Conservation (phyloP, 2,888 invertebrate species). For the Ptychoptera albimana region DNA sequence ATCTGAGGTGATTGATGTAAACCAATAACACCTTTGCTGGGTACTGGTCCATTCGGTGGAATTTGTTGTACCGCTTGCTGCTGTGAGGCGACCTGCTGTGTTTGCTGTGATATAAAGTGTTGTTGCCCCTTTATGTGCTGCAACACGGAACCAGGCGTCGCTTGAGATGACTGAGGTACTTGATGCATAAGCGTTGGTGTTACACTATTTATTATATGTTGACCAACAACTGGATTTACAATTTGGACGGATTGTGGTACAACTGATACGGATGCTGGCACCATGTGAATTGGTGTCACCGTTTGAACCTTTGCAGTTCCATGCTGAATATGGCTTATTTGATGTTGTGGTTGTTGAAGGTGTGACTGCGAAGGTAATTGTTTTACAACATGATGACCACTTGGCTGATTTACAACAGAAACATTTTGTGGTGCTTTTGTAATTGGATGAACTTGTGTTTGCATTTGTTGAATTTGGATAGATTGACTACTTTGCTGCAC, state of each 20-base stretch:
- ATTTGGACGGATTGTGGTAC: too few species aligned
- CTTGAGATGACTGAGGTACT: constrained; percentile 23
- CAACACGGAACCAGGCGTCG: constrained; percentile 17
- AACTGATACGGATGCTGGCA: not conserved
- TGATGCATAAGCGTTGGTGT: constrained; percentile 12
- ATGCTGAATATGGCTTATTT: not conserved
- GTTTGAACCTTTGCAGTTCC: not conserved
- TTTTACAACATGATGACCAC: constrained; percentile 21
- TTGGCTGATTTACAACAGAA: constrained; percentile 12
- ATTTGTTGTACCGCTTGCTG: constrained; percentile 11
- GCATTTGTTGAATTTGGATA: constrained; percentile 1
- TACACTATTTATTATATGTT: not conserved
- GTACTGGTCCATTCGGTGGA: constrained; percentile 12
- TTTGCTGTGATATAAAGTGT: constrained; percentile 1
- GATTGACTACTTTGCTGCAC: not conserved
- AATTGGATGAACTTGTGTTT: constrained; percentile 6
- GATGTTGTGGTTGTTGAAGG: constrained; percentile 1
- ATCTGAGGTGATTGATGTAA: constrained; percentile 29
- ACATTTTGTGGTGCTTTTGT: constrained; percentile 8
- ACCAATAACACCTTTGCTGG: constrained; percentile 23
- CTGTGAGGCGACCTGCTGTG: constrained; percentile 8
- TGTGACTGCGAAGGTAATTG: constrained; percentile 7
- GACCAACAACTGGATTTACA: too few species aligned
- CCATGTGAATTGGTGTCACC: constrained; percentile 4
- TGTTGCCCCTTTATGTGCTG: constrained; percentile 14